These are phyloP conservation scores for Blennius ocellaris DNA, from an alignment of 2,113 vertebrate species.

Conservation along the genomic window DNA sequence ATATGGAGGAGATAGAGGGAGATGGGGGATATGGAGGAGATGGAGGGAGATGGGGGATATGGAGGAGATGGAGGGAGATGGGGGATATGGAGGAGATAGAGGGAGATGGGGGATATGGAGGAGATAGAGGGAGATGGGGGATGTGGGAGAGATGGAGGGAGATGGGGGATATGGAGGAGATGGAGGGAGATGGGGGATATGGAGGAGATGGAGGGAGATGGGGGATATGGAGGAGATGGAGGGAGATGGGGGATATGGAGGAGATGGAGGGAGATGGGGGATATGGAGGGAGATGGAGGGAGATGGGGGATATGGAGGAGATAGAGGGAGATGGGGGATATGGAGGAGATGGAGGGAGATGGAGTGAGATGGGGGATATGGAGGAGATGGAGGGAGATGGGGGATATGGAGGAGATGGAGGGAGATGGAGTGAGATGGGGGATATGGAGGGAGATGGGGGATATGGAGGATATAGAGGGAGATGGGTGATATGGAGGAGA, in stretches of 20 bases:
- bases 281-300: constrained; percentile 38
- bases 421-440: constrained; percentile 34
- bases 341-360: no score
- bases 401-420: constrained; percentile 39
- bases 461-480: no score
- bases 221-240: constrained; percentile 40
- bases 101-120: constrained; percentile 32
- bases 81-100: no score
- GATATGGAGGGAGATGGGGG: constrained; percentile 49
- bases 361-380: constrained; percentile 35
- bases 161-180: no score
- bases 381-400: constrained; percentile 49
- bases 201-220: constrained; percentile 49
- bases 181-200: constrained; percentile 33
- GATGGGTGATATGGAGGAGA: constrained; percentile 30
- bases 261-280: constrained; percentile 49
- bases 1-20: no score
- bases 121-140: constrained; percentile 57
- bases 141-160: constrained; percentile 28
- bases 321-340: constrained; percentile 50
- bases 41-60: no score
- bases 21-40: constrained; percentile 31
- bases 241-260: constrained; percentile 35
- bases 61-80: constrained; percentile 28
- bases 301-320: constrained; percentile 38